A percentile compares a stretch with the other conserved stretches of the same genome.
These are phyloP conservation scores for Haplotaxodon microlepis DNA, from an alignment of 2,113 vertebrate species.

Conservation along the genomic window DNA sequence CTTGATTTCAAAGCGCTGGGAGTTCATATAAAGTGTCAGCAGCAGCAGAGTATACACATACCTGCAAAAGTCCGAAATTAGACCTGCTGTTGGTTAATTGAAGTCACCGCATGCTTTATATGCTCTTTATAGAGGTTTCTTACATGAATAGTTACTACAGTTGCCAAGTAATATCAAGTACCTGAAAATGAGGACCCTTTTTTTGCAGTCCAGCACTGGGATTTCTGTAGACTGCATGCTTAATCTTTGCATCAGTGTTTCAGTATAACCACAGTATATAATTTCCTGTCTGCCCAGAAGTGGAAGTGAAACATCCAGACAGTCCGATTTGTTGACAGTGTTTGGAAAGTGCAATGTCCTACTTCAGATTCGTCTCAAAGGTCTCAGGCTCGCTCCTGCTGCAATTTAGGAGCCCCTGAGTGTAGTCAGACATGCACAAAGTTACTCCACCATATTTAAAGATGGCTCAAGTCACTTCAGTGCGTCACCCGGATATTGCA, in stretches of 20 bases:
- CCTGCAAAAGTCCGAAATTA: not conserved
- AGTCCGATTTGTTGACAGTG: not conserved
- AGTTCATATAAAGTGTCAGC: not conserved
- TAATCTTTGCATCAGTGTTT: not conserved
- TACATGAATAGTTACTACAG: not conserved
- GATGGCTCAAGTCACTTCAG: not conserved
- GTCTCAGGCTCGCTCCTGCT: not conserved
- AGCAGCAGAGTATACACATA: not conserved
- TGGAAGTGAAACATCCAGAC: conserved; percentile 48
- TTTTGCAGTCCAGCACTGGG: not conserved
- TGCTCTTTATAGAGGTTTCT: not conserved
- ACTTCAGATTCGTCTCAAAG: not conserved
- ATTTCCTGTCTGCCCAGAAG: conserved; percentile 22
- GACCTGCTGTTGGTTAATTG: not conserved
- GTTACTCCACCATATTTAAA: not conserved
- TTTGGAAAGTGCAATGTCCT: not conserved
- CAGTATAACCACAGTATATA: not conserved
- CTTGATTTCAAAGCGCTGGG: not conserved
- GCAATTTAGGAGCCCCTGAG: not conserved
- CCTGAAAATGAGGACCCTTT: not conserved
- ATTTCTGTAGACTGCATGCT: not conserved
- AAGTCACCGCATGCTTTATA: not conserved
- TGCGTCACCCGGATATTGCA: not conserved
- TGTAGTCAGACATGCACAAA: not conserved
- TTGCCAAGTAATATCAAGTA: not conserved